Percentiles rank a stretch among this genome's conserved stretches.
phyloP scores from a whole-genome alignment of 23 tunicate genomes.

The Styela clava region DNA sequence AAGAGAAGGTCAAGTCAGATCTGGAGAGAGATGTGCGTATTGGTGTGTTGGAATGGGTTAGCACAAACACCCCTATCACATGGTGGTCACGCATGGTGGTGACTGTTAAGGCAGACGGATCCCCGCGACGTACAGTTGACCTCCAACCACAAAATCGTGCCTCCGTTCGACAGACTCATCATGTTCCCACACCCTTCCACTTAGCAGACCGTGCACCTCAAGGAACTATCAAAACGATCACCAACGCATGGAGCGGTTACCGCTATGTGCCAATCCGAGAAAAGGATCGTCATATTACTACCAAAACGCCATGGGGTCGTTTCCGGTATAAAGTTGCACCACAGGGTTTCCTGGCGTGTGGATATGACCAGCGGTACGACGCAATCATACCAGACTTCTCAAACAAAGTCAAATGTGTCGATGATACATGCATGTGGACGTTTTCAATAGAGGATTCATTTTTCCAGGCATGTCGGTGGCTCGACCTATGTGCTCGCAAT shows the following conservation, averaged over 20 bases:
- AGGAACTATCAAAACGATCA: slow-evolving; percentile 28
- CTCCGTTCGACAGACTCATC: background rate
- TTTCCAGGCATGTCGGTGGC: slow-evolving; percentile 18
- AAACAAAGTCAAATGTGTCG: slow-evolving; percentile 26
- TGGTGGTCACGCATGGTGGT: slow-evolving; percentile 40
- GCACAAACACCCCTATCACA: too few species aligned
- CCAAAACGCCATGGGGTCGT: slow-evolving; percentile 38
- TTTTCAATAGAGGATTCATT: slow-evolving; percentile 7
- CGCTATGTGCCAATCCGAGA: slow-evolving; percentile 31
- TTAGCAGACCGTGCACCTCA: slow-evolving; percentile 14
- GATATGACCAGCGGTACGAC: slow-evolving; percentile 26
- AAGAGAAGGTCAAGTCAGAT: slow-evolving; percentile 22
- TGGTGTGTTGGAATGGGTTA: too few species aligned
- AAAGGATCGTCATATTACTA: slow-evolving; percentile 12
- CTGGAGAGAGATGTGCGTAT: slow-evolving; percentile 15
- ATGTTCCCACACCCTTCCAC: background rate
- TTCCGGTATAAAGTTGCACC: slow-evolving; percentile 32
- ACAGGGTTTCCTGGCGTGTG: slow-evolving; percentile 24
- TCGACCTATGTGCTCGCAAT: background rate
- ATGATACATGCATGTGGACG: slow-evolving; percentile 28
- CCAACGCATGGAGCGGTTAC: slow-evolving; percentile 25
- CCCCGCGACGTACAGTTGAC: slow-evolving; percentile 29
- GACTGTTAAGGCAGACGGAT: slow-evolving; percentile 16
- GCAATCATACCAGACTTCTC: slow-evolving; percentile 27
- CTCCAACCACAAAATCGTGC: background rate